These are phyloP conservation scores for Ammospiza maritima DNA, from an alignment of 2,797 vertebrate genomes.

Conservation along the genomic window DNA sequence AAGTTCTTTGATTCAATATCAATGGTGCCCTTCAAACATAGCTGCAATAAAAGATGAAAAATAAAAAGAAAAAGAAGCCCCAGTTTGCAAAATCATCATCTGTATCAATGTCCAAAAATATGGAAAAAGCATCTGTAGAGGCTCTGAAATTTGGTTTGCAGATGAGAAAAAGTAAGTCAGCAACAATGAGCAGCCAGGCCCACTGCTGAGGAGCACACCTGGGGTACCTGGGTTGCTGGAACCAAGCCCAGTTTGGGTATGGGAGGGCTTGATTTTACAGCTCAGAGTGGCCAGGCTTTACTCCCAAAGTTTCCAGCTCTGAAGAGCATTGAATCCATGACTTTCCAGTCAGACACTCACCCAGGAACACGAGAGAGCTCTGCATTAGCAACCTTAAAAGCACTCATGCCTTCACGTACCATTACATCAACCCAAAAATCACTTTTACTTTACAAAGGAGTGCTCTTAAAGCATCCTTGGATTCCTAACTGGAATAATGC, in stretches of 20 bases:
- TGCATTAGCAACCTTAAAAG: not conserved
- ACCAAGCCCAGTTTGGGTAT: rapidly evolving
- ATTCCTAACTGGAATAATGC: not conserved
- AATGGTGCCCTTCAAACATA: not conserved
- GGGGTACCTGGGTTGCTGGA: not conserved
- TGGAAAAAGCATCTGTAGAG: not conserved
- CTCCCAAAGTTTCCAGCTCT: not conserved
- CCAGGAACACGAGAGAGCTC: not conserved
- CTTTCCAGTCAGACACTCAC: not conserved
- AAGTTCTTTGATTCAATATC: not conserved
- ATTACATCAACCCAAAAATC: not conserved
- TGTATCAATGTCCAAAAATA: not conserved
- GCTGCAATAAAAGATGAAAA: not conserved
- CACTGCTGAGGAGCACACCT: not conserved
- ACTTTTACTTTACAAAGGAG: not conserved
- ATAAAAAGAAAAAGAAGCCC: not conserved
- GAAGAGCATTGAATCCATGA: rapidly evolving
- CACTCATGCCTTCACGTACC: not conserved
- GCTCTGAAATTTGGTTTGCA: not conserved
- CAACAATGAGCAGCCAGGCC: not conserved
- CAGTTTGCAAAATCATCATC: not conserved
- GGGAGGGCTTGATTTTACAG: not conserved
- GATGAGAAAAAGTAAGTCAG: not conserved
- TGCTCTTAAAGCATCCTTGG: not conserved
- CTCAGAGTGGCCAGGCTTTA: not conserved